These are phyloP conservation scores for Montipora foliosa DNA, from an alignment of 64 coral and sea anemone genomes.

Conservation along the genomic window DNA sequence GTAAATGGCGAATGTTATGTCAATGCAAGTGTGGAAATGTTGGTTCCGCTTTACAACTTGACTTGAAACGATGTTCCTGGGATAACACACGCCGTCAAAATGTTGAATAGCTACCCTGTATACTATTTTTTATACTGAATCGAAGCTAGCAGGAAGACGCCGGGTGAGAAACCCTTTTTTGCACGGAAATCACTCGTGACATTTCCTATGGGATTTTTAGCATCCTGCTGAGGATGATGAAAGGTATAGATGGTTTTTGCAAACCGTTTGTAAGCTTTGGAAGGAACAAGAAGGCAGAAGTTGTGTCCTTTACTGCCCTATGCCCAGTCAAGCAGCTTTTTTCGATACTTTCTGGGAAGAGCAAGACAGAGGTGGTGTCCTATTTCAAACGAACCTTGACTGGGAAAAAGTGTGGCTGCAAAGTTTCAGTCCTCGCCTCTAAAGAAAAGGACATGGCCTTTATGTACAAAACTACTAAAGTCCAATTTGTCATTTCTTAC, in stretches of 20 bases:
- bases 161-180: conserved; percentile 40
- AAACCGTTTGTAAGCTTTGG: conserved; percentile 56
- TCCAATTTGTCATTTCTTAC: conserved; percentile 65
- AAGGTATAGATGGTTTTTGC: conserved; percentile 22
- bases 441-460: conserved; percentile 74
- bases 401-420: conserved; percentile 52
- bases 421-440: conserved; percentile 57
- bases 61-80: conserved; percentile 7
- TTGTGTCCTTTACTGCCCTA: conserved; percentile 63
- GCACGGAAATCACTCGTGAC: conserved; percentile 32
- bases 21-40: too few relatives aligned
- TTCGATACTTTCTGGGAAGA: conserved; percentile 40
- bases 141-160: conserved; percentile 4
- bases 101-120: neutral
- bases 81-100: neutral
- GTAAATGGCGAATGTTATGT: too few relatives aligned
- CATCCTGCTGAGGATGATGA: conserved; percentile 46
- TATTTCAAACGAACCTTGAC: conserved; percentile 57
- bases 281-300: conserved; percentile 73
- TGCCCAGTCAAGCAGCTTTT: conserved; percentile 59
- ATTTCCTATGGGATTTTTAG: conserved; percentile 52
- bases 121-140: conserved; percentile 28
- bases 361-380: conserved; percentile 13
- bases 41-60: too few relatives aligned
- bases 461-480: conserved; percentile 56